A percentile compares a stretch with the other conserved stretches of the same genome.
These are phyloP conservation scores for Athripsodes cinereus DNA, from an alignment of 2,888 invertebrate genomes.

Conservation along the genomic window DNA sequence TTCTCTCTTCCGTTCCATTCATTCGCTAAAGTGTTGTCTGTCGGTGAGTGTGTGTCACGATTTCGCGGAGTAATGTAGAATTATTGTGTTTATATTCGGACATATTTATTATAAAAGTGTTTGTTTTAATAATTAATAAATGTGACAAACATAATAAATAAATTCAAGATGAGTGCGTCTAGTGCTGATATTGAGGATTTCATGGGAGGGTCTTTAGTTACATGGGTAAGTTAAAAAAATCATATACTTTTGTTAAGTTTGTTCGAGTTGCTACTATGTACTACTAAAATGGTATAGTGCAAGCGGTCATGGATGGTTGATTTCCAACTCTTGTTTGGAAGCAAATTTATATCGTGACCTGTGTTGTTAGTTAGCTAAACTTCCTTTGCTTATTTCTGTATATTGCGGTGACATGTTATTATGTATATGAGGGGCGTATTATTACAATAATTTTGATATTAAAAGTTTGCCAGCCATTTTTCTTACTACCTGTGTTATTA, in stretches of 20 bases:
- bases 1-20: neutral
- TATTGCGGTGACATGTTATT: neutral
- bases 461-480: neutral
- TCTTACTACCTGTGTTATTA: too few relatives aligned
- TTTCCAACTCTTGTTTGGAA: conserved; percentile 23
- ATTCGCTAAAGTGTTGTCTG: neutral
- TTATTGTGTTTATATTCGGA: neutral
- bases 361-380: neutral
- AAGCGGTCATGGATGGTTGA: conserved; percentile 38
- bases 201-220: conserved; percentile 75
- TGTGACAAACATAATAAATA: conserved; percentile 10
- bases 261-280: conserved; percentile 27
- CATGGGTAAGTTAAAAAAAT: conserved; percentile 66
- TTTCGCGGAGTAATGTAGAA: neutral
- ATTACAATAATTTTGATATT: neutral
- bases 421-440: neutral
- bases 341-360: conserved; percentile 15
- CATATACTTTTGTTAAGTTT: neutral
- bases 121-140: conserved; percentile 11
- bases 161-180: conserved; percentile 51
- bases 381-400: neutral
- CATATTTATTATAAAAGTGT: conserved; percentile 1
- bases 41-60: neutral
- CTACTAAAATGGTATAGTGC: conserved; percentile 28
- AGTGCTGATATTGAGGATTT: conserved; percentile 76